Base-by-base conservation (phyloP, 2,888 invertebrate species). In the Synanthedon andrenaeformis region DNA sequence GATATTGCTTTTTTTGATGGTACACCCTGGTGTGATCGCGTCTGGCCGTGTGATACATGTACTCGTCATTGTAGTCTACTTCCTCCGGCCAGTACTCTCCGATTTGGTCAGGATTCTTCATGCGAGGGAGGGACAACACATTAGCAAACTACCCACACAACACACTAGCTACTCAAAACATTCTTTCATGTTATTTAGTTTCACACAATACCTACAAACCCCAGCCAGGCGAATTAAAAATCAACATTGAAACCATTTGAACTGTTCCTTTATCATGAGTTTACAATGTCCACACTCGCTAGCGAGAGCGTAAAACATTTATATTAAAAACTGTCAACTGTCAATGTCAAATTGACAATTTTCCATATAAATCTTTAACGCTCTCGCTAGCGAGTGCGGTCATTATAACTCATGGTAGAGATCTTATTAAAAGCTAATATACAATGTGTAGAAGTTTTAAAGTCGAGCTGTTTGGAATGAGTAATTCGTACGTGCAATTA, bases 1-100 rank as follows among this genome's bases (percentile, higher is more conserved):
- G 83, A 65, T 84, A 86, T 74, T 86, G 88, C 66, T 86, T 86
- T 80, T 85, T 86, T 76, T 87, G 85, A 62, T 86, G 85, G 73
- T 70, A 83, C 61, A 87, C 84, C 66, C 83, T 75, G 55, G 80
- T 72, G 63, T 88, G 81, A 67, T 86, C 88, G 61, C 84, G 69
- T 57, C 84, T 75, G 70, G 80, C 88, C 51, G 88, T 88, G 78
- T 89, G 88, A 79, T 88, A 88, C 81, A 85, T 82, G 63, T 87
- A 86, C 67, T 86, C 87, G 64, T 88, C 86, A 71, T 76, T 84
- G 79, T 87, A 85, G 72, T 82, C 82, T 42, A 81, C 76, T 56
- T 81, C 82, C 59, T 87, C 87, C 57, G 77, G 79, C 74, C 82
- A 82, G 66, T 72, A 79, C 66, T 85, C 84, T 64, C 83, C 82